These are phyloP conservation scores for Deilephila elpenor DNA, from an alignment of 2,888 invertebrate species.

Conservation along the genomic window DNA sequence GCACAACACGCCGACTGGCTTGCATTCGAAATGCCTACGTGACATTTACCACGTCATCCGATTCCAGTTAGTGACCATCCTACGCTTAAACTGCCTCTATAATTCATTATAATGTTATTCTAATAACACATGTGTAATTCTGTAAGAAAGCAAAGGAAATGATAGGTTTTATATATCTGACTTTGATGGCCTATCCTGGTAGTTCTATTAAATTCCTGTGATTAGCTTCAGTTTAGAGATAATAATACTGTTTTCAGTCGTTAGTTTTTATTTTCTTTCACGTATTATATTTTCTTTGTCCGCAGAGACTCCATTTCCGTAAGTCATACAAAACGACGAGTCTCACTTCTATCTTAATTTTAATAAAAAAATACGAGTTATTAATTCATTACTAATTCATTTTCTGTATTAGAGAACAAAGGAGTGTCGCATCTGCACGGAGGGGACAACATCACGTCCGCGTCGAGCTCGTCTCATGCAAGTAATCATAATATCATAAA, in stretches of 20 bases:
- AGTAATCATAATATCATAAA: conserved; percentile 83
- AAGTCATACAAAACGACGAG: too few relatives aligned
- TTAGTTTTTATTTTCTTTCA: too few relatives aligned
- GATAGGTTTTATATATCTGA: too few relatives aligned
- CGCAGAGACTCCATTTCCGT: too few relatives aligned
- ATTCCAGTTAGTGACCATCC: neutral
- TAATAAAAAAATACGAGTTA: neutral
- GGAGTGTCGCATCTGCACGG: conserved; percentile 46
- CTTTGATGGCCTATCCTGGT: too few relatives aligned
- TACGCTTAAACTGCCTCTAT: neutral
- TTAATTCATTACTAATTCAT: conserved; percentile 19
- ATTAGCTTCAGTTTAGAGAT: too few relatives aligned
- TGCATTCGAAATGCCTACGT: neutral
- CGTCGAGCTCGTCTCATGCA: conserved; percentile 67
- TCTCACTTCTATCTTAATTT: neutral
- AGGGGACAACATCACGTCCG: conserved; percentile 58
- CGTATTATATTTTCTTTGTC: too few relatives aligned
- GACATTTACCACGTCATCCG: neutral
- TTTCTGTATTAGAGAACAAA: conserved; percentile 40
- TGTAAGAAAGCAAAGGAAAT: too few relatives aligned
- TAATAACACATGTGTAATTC: too few relatives aligned
- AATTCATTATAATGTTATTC: neutral
- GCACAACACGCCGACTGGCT: neutral
- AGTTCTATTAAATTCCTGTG: too few relatives aligned
- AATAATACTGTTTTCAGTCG: too few relatives aligned